Evolutionary conservation across 2,888 invertebrate genomes (phyloP), one percentile per base, ranked within the genome.

Genomic region (Cephus nigrinus): DNA sequence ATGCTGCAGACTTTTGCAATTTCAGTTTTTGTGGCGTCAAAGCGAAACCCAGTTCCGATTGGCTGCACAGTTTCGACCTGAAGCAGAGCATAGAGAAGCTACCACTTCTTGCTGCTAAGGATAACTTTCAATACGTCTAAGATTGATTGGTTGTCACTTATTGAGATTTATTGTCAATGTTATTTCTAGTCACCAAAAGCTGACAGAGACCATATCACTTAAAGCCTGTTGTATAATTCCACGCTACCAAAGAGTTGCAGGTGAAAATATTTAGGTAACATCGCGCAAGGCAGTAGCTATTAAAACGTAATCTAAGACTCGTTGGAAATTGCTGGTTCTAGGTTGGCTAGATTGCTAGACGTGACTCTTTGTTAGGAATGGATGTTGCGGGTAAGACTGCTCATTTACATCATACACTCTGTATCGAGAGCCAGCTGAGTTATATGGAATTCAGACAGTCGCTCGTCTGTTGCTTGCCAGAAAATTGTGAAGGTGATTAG

Each of bases 1-100:
- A 98, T 92, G 92, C 96, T 76, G 94, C 96, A 4, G 98, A 98
- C 92, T 96, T 98, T 91, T 94, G 97, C 89, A 96, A 95, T 85
- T 94, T 96, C 88, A 93, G 94, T 36, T 96, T 96, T 89, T 96
- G 95, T 92, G 97, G 97, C 11, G 90, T 96, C 77, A 93, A 95
- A 85, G 93, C 95, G 81, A 95, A 96, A 31, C 95, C 95, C 84
- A 92, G 93, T 75, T 94, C 94, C 72, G 97, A 97, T 92, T 97
- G 97, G 97, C 93, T 95, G 90, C 94, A 93, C 81, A 94, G 93
- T 88, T 95, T 93, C 84, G 94, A 94, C 86, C 91, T 94, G 75
- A 94, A 94, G 84, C 93, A 94, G 80, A 93, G 93, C 84, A 93
- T 94, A 80, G 95, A 95, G 90, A 94, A 95, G 85, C 93, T 95